These are phyloP conservation scores for Ormyrus nitidulus DNA, from an alignment of 2,888 invertebrate species.

Conservation along the genomic window DNA sequence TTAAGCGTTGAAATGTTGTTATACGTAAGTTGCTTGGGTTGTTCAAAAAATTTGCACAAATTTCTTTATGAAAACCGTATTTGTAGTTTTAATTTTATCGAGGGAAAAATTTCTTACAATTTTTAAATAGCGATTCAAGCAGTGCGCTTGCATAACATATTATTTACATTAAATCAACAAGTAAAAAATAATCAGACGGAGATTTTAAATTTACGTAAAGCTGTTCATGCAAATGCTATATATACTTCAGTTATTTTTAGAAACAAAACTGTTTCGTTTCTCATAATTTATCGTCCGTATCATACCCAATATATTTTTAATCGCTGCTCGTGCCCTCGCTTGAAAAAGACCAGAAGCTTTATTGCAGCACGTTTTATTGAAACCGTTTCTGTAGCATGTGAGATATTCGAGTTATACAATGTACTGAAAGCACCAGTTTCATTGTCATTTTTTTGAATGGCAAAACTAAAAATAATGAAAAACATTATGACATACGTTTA, in stretches of 20 bases:
- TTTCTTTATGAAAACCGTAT: too few species aligned
- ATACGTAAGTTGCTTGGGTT: too few species aligned
- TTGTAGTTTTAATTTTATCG: too few species aligned
- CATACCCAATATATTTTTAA: conserved; percentile 8
- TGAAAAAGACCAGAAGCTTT: conserved; percentile 2
- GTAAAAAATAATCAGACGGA: background rate
- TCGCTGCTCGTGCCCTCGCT: background rate
- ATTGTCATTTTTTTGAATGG: background rate
- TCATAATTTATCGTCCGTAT: background rate
- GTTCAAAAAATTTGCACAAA: too few species aligned
- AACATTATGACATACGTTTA: background rate
- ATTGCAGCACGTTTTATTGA: conserved; percentile 10
- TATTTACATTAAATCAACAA: background rate
- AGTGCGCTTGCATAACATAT: background rate
- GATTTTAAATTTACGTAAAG: background rate
- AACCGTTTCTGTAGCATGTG: background rate
- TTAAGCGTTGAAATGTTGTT: too few species aligned
- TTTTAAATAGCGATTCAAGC: too few species aligned
- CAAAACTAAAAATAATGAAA: background rate
- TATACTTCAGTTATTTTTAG: background rate
- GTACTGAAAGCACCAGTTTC: background rate
- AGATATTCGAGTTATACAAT: conserved; percentile 14
- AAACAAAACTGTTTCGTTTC: background rate
- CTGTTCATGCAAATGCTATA: background rate
- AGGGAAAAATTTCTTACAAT: too few species aligned